Conservation (phyloP, 2,113 vertebrate genomes). For the Mesoclemmys tuberculata region DNA sequence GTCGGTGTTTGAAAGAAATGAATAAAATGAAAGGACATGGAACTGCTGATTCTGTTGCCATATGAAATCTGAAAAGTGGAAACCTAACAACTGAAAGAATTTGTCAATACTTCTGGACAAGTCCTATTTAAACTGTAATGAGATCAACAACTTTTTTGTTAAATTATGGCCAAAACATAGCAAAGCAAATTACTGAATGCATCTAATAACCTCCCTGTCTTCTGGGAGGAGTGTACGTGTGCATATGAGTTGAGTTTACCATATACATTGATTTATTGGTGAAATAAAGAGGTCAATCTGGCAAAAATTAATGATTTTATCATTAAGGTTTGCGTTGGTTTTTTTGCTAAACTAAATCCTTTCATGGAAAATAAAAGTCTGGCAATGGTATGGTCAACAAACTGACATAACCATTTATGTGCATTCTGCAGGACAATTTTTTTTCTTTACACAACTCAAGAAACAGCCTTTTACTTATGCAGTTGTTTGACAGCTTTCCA, state of each 20-base stretch:
- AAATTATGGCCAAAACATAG: not conserved
- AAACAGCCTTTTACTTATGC: not conserved
- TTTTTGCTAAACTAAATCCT: not conserved
- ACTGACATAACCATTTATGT: not conserved
- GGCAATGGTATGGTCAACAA: not conserved
- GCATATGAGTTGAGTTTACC: too few species aligned
- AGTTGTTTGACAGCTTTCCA: not conserved
- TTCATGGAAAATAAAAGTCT: not conserved
- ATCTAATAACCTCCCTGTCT: not conserved
- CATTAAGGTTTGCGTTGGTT: too few species aligned
- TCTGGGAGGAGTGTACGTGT: not conserved
- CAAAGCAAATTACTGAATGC: not conserved
- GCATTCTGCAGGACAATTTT: not conserved
- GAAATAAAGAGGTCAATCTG: not conserved
- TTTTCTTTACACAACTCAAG: not conserved
- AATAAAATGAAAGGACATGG: not conserved
- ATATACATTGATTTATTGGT: not conserved
- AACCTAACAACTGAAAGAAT: not conserved
- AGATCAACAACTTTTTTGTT: not conserved
- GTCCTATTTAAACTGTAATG: not conserved
- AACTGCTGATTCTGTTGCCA: not conserved
- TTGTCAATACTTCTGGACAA: not conserved
- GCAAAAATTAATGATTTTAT: not conserved
- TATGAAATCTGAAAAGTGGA: not conserved
- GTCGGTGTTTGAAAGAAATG: not conserved